A percentile compares a stretch with the other conserved stretches of the same genome.
Conservation (phyloP, 2,113 vertebrate genomes). For the Sebastes schlegelii region DNA sequence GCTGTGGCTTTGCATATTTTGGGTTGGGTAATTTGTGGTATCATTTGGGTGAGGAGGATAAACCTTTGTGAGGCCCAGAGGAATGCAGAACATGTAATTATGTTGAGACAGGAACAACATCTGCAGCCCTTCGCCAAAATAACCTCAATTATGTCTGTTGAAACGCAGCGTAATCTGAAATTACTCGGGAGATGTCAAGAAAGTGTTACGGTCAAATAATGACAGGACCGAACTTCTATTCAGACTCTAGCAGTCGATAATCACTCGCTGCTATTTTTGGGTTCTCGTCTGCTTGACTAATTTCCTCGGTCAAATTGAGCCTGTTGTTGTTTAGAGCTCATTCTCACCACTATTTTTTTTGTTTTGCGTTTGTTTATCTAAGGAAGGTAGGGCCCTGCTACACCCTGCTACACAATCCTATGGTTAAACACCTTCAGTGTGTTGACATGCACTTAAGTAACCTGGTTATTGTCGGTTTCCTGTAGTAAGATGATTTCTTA, state of each 20-base stretch:
- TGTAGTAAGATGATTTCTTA: neutral
- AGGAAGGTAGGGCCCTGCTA: neutral
- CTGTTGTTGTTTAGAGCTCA: slow-evolving; percentile 8
- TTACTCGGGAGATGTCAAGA: slow-evolving; percentile 40
- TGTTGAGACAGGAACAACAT: slow-evolving; percentile 67
- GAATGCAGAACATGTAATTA: slow-evolving; percentile 78
- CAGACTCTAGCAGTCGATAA: slow-evolving; percentile 38
- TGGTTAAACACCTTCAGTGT: neutral
- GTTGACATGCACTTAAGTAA: neutral
- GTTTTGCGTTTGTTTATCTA: slow-evolving; percentile 18
- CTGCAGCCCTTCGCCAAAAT: slow-evolving; percentile 63
- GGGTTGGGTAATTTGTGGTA: slow-evolving; percentile 71
- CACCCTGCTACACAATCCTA: neutral
- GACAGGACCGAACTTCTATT: slow-evolving; percentile 24
- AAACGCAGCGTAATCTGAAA: slow-evolving; percentile 59
- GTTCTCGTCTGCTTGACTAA: slow-evolving; percentile 36
- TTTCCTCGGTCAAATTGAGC: slow-evolving; percentile 38
- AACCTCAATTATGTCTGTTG: slow-evolving; percentile 74
- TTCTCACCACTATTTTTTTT: slow-evolving; percentile 1
- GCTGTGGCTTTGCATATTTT: slow-evolving; percentile 76
- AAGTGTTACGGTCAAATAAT: slow-evolving; percentile 51
- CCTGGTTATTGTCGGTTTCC: slow-evolving; percentile 4
- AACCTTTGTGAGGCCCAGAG: slow-evolving; percentile 68
- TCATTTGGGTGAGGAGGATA: slow-evolving; percentile 74
- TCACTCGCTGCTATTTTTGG: slow-evolving; percentile 53